phyloP scores from a whole-genome alignment of 2,113 vertebrate species.

The Xyliphius kryptos region DNA sequence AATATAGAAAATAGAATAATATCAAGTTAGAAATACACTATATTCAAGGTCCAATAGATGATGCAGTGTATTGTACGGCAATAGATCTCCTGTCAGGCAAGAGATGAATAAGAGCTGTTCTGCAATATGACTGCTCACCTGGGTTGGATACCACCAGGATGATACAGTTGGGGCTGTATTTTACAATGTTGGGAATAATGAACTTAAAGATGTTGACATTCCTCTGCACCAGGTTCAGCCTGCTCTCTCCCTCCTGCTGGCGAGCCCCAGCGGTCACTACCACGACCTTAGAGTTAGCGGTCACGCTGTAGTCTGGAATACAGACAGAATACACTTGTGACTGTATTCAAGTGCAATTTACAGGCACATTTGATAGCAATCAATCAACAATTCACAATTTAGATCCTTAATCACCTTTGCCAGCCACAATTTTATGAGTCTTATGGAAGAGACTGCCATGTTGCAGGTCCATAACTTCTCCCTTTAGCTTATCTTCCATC shows the following conservation, averaged over 20 bases:
- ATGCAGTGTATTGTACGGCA: too few relatives aligned
- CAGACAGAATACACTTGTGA: neutral
- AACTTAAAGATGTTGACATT: conserved; percentile 99
- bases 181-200: conserved; percentile 96
- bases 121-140: too few relatives aligned
- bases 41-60: too few relatives aligned
- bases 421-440: conserved; percentile 90
- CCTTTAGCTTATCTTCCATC: conserved; percentile 94
- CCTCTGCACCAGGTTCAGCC: too few relatives aligned
- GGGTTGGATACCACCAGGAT: conserved; percentile 94
- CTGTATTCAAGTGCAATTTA: neutral
- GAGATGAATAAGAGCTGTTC: too few relatives aligned
- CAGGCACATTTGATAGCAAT: too few relatives aligned
- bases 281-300: conserved; percentile 89
- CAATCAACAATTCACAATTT: too few relatives aligned
- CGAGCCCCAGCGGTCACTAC: conserved; percentile 94
- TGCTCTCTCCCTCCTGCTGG: too few relatives aligned
- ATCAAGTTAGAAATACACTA: too few relatives aligned
- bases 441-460: conserved; percentile 94
- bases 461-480: conserved; percentile 93
- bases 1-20: too few relatives aligned
- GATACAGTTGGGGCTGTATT: conserved; percentile 93
- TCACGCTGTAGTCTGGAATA: conserved; percentile 84
- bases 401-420: conserved; percentile 74
- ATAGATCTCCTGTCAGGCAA: too few relatives aligned